Percentiles rank a stretch among this genome's conserved stretches.
These are phyloP conservation scores for Takifugu flavidus DNA, from an alignment of 2,113 vertebrate species.

Conservation along the genomic window DNA sequence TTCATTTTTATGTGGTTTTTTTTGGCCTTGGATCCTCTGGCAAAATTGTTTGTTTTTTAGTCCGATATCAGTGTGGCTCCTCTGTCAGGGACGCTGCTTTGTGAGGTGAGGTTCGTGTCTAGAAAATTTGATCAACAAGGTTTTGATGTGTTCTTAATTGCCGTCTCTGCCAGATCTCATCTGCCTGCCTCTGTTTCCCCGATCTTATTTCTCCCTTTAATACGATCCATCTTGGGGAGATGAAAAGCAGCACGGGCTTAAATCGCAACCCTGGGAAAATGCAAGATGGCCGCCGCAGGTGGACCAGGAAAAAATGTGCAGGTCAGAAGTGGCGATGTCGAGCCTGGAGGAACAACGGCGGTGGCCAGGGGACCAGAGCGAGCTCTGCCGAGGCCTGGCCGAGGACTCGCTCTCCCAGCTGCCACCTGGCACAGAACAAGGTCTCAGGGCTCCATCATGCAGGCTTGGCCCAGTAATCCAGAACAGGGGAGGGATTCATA, in stretches of 20 bases:
- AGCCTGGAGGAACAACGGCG: conserved; percentile 46
- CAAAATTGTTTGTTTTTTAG: background rate
- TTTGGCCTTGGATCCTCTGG: background rate
- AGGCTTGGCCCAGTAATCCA: conserved; percentile 64
- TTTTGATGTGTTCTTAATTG: background rate
- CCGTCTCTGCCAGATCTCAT: background rate
- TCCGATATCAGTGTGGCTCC: background rate
- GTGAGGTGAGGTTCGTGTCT: background rate
- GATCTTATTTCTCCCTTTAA: too few relatives aligned
- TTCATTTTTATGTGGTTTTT: background rate
- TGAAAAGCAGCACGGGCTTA: too few relatives aligned
- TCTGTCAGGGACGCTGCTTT: background rate
- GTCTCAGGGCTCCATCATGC: conserved; percentile 60
- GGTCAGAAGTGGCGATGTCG: conserved; percentile 50
- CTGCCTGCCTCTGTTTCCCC: too few relatives aligned
- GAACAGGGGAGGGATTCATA: conserved; percentile 76
- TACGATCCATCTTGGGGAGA: too few relatives aligned
- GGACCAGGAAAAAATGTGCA: conserved; percentile 30
- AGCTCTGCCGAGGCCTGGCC: conserved; percentile 62
- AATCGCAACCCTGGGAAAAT: background rate
- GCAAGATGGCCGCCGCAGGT: conserved; percentile 9
- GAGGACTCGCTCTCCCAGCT: conserved; percentile 72
- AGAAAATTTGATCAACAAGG: background rate
- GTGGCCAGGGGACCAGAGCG: conserved; percentile 54
- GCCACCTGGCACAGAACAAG: conserved; percentile 75